These are phyloP conservation scores for Clamator glandarius DNA, from an alignment of 2,797 vertebrate species.

Conservation along the genomic window DNA sequence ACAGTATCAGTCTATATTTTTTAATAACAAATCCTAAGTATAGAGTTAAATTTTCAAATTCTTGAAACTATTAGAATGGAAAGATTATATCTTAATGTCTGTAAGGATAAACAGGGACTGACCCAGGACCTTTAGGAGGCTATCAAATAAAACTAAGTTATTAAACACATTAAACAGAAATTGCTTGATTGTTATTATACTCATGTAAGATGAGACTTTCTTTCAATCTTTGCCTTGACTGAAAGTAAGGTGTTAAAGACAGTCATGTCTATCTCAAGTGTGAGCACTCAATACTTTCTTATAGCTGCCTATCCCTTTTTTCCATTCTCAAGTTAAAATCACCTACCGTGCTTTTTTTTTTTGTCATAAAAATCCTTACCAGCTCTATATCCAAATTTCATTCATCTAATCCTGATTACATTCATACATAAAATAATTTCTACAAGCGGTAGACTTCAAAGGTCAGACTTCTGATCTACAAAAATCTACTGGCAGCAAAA, in stretches of 20 bases:
- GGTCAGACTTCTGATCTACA: not conserved
- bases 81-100: not conserved
- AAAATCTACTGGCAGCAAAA: not conserved
- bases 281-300: not conserved
- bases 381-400: not conserved
- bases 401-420: not conserved
- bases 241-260: not conserved
- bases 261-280: not conserved
- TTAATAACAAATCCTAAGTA: not conserved
- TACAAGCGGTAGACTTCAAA: not conserved
- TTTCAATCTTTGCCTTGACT: not conserved
- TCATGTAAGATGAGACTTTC: not conserved
- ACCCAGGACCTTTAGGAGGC: not conserved
- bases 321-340: not conserved
- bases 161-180: not conserved
- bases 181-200: not conserved
- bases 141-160: not conserved
- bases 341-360: not conserved
- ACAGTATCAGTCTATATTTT: not conserved
- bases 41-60: not conserved
- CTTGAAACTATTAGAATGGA: not conserved
- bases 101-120: not conserved
- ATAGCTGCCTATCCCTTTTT: not conserved
- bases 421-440: not conserved
- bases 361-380: not conserved